A percentile compares a stretch with the other conserved stretches of the same genome.
phyloP scores from a whole-genome alignment of 2,113 vertebrate species.

The Neotragus pygmaeus region DNA sequence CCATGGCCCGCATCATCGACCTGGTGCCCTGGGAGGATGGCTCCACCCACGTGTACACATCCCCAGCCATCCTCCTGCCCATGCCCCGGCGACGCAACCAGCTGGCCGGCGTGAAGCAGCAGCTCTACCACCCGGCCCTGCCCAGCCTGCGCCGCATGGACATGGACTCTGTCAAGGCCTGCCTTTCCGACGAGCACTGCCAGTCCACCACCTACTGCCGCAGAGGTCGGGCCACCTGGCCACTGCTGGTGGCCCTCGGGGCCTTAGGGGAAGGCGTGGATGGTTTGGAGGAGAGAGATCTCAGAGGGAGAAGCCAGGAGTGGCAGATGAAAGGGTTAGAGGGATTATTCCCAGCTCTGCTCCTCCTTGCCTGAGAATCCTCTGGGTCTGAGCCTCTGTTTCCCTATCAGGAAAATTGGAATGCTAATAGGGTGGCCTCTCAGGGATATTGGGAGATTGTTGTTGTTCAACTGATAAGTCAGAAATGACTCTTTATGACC shows the following conservation, averaged over 20 bases:
- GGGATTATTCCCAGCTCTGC: background rate
- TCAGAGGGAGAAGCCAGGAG: background rate
- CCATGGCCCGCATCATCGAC: constrained; percentile 60
- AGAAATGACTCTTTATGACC: background rate
- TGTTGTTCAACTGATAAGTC: background rate
- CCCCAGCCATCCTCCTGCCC: background rate
- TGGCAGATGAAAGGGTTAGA: background rate
- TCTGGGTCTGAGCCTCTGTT: background rate
- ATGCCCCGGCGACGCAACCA: background rate
- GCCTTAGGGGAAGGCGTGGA: background rate
- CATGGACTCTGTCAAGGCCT: constrained; percentile 66
- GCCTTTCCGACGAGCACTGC: constrained; percentile 65
- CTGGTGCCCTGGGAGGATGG: constrained; percentile 41
- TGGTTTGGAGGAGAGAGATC: background rate
- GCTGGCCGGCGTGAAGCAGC: constrained; percentile 66
- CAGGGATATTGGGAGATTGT: background rate
- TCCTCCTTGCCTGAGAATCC: background rate
- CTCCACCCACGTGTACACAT: background rate
- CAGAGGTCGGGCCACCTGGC: constrained; percentile 48
- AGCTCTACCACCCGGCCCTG: constrained; percentile 73
- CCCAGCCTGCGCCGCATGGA: constrained; percentile 76
- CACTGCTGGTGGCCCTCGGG: rapidly evolving
- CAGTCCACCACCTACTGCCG: constrained; percentile 58
- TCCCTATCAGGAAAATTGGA: background rate
- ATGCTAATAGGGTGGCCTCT: background rate